A percentile compares a stretch with the other conserved stretches of the same genome.
These are phyloP conservation scores for Dreissena rostriformis DNA, from an alignment of 1,140 invertebrate species.

Conservation along the genomic window DNA sequence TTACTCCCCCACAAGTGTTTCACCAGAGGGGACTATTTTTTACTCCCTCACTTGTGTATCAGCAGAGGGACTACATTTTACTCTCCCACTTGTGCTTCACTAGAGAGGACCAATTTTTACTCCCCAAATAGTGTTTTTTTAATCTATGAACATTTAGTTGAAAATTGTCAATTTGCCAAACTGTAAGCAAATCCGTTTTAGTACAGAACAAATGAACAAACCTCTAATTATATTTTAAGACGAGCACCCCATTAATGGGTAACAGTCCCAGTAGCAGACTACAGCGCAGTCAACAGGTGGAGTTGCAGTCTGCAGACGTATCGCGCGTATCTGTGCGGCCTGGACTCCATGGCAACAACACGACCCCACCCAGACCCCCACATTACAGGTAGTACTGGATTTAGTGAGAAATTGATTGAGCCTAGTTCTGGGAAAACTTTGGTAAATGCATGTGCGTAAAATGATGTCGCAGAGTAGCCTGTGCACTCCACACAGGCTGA, in stretches of 20 bases:
- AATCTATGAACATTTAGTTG: no score
- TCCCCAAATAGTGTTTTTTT: no score
- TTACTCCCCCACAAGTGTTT: neutral
- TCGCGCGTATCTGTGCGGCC: conserved; percentile 42
- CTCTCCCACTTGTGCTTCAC: neutral
- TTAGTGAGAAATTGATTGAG: no score
- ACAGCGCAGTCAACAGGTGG: neutral
- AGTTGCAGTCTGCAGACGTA: conserved; percentile 7
- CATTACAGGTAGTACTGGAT: conserved; percentile 23
- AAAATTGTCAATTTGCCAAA: no score
- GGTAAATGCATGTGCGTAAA: no score
- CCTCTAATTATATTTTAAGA: conserved; percentile 16
- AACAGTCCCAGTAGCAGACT: conserved; percentile 24
- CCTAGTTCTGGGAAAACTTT: no score
- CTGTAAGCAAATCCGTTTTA: no score
- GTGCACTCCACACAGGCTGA: no score
- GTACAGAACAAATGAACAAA: no score
- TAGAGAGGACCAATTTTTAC: neutral
- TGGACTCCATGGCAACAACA: conserved; percentile 19
- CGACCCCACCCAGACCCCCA: conserved; percentile 25
- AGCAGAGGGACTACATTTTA: neutral
- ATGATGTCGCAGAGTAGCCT: no score
- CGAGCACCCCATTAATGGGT: conserved; percentile 43
- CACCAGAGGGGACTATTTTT: neutral
- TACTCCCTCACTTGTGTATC: no score